These are phyloP conservation scores for Dreissena rostriformis DNA, from an alignment of 1,140 invertebrate species.

Conservation along the genomic window DNA sequence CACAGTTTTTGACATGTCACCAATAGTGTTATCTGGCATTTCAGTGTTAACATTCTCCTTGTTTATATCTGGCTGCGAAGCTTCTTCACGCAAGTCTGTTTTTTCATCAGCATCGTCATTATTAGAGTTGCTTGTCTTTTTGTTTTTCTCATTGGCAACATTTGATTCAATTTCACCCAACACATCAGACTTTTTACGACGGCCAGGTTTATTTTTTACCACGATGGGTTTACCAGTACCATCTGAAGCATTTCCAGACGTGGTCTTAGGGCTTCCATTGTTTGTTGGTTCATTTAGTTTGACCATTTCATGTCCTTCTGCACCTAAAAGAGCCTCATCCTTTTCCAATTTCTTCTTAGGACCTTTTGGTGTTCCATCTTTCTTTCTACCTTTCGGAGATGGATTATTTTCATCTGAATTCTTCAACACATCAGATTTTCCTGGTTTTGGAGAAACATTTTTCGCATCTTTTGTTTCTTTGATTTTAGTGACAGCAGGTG, in stretches of 20 bases:
- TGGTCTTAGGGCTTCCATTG: too few relatives aligned
- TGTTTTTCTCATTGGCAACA: background rate
- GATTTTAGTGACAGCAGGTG: background rate
- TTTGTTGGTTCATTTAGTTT: too few relatives aligned
- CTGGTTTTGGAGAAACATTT: background rate
- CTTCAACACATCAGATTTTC: background rate
- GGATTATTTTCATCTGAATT: background rate
- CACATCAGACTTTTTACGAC: background rate
- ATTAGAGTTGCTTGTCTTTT: too few relatives aligned
- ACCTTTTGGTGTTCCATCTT: background rate
- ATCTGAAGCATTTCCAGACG: too few relatives aligned
- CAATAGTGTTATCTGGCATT: too few relatives aligned
- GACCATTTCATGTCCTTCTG: background rate
- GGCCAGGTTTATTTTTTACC: background rate
- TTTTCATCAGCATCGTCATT: too few relatives aligned
- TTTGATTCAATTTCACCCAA: background rate
- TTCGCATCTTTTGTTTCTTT: constrained; percentile 27
- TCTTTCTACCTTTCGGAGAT: background rate
- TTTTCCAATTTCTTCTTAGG: constrained; percentile 1
- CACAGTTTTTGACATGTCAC: too few relatives aligned
- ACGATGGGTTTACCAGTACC: background rate
- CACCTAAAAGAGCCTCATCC: background rate
- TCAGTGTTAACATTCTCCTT: too few relatives aligned
- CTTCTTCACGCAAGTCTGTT: too few relatives aligned
- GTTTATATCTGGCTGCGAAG: too few relatives aligned